Percentiles rank a stretch among this genome's conserved stretches.
Conservation (phyloP, 2,113 vertebrate species). For the Myanophis thanlyinensis region DNA sequence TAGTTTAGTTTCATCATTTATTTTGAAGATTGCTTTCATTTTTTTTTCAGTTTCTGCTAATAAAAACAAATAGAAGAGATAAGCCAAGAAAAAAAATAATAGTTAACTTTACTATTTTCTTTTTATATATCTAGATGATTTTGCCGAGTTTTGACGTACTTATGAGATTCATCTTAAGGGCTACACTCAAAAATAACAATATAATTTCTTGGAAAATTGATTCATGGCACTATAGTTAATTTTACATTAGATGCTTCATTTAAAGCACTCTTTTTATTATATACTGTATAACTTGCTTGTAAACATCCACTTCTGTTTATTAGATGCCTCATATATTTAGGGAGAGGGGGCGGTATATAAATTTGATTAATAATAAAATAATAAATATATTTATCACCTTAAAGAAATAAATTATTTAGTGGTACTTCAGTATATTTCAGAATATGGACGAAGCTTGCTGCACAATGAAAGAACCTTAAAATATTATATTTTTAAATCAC, state of each 20-base stretch:
- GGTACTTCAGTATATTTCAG: slow-evolving; percentile 1
- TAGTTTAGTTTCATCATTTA: not conserved
- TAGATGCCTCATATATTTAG: slow-evolving; percentile 18
- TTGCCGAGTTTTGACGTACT: slow-evolving; percentile 38
- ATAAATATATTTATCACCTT: not conserved
- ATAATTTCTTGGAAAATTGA: slow-evolving; percentile 40
- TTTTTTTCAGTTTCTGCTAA: not conserved
- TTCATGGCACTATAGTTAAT: slow-evolving; percentile 46
- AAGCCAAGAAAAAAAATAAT: slow-evolving; percentile 20
- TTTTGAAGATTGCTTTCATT: slow-evolving; percentile 10
- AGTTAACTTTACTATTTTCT: slow-evolving; percentile 28
- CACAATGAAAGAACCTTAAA: not conserved
- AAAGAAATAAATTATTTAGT: slow-evolving; percentile 21
- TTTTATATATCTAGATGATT: too few relatives aligned
- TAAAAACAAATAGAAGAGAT: slow-evolving; percentile 4
- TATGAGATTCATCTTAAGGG: not conserved
- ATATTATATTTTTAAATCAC: not conserved
- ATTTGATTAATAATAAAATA: too few relatives aligned
- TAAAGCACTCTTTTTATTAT: slow-evolving; percentile 44
- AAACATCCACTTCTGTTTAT: slow-evolving; percentile 40
- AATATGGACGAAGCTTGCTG: not conserved
- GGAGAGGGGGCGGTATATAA: too few relatives aligned
- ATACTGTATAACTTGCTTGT: slow-evolving; percentile 29
- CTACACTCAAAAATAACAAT: slow-evolving; percentile 13
- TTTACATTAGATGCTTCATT: slow-evolving; percentile 49